phyloP scores from a whole-genome alignment of 2,797 vertebrate species.

The Sebastes hopkinsi region DNA sequence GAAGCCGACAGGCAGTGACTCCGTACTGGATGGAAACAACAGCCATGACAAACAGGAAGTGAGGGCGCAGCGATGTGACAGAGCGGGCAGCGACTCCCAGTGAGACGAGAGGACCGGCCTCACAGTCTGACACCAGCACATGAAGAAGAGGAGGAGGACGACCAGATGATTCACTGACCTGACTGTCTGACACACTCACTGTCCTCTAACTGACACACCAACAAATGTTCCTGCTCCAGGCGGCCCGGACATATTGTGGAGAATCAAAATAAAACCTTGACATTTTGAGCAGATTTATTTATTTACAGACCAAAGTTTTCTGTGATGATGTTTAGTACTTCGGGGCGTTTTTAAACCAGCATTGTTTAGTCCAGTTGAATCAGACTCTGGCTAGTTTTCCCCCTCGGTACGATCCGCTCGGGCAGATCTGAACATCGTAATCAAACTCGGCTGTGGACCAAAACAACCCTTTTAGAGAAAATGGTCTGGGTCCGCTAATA shows the following conservation, averaged over 20 bases:
- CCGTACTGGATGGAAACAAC: slow-evolving; percentile 1
- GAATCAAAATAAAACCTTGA: neutral
- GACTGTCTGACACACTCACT: slow-evolving; percentile 5
- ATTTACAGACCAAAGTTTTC: neutral
- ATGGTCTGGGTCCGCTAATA: too few relatives aligned
- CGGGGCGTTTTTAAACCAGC: too few relatives aligned
- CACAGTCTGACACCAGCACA: slow-evolving; percentile 16
- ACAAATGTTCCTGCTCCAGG: neutral
- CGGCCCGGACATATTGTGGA: neutral
- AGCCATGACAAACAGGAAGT: slow-evolving; percentile 35
- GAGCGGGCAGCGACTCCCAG: neutral
- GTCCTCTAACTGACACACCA: neutral
- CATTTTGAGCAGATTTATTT: neutral
- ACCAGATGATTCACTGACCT: slow-evolving; percentile 36
- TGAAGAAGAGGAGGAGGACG: neutral
- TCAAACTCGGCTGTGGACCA: neutral
- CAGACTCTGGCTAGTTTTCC: neutral
- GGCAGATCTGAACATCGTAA: too few relatives aligned
- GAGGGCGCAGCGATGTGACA: slow-evolving; percentile 18
- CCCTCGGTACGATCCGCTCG: too few relatives aligned
- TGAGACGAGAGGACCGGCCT: neutral
- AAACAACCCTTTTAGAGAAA: neutral
- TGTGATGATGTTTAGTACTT: neutral
- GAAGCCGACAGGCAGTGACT: neutral
- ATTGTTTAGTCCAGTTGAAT: neutral